Base-by-base conservation (phyloP, 2,113 vertebrate genomes). In the Kryptolebias marmoratus region DNA sequence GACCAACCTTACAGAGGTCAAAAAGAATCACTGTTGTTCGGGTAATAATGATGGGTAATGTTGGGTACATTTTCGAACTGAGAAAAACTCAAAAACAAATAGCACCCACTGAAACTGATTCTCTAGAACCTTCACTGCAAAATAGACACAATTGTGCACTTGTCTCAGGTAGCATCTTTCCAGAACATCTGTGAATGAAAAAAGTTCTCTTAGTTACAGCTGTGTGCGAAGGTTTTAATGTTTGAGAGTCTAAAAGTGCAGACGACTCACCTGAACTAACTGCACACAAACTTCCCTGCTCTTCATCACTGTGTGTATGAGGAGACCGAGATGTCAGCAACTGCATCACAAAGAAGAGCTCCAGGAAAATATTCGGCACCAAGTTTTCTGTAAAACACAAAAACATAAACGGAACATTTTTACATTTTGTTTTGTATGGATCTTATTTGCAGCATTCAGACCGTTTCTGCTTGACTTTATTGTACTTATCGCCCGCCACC, bases 81-180 rank as follows among this genome's bases (percentile, higher is more conserved):
- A 48, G 13, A 32, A 36, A 6, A 4, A 18, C 13, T 27, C n/a
- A 50, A 32, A 50, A 1, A 48, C 10, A 63, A 15, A 32, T 4
- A 31, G 48, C 14, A 96, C 98, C 96, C 86, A 99, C 98, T 92
- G 93, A 89, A 96, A 97, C 62, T 97, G 96, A 85, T 93, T 95
- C 87, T 97, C 95, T 88, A 99, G 91, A 83, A 99, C 96, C 74
- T 75, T 94, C 27, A 98, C 95, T 0, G 97, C 96, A 92, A 99
- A 99, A 87, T 96, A 98, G 68, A 98, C 97, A 89, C 98, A 99
- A 55, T 98, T 98, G 85, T 99, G 97, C 64, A 98, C 93, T 74
- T 89, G 96, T 84, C 88, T 92, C 74, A 99, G 95, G 82, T 97
- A 95, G 12, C 93, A 93, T 50, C 77, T 92, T 80, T 94, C 93